Evolutionary conservation across 2,888 invertebrate genomes (phyloP), one percentile per base, ranked within the genome.

Genomic region (Athalia circularis): DNA sequence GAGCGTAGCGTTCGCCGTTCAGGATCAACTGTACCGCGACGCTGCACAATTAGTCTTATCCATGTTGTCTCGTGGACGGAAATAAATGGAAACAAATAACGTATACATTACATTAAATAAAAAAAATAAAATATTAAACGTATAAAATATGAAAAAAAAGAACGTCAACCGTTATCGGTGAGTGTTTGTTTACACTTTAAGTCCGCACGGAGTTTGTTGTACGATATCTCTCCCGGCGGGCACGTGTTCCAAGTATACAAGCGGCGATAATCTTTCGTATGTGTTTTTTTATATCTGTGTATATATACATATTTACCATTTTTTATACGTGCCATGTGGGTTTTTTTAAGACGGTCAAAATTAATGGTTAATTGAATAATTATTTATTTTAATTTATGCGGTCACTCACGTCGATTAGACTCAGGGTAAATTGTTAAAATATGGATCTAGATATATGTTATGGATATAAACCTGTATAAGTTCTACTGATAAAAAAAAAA

Each of bases 331-430:
- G 29, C 29, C 59, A 47, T 47, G 59, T 59, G 72, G 43, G 43
- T 57, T 47, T 47, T 43, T n/a, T 47, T 11, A 59, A 57, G 64
- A 8, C 9, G 3, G 11, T n/a, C 47, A 59, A 43, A 72, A 72
- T 72, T 72, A 72, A 72, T 59, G 72, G 59, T 13, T 59, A 72
- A 72, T 72, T n/a, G 59, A 72, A 72, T 59, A 72, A 72, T 72
- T 45, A 59, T 29, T 29, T 29, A 29, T 29, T 29, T 2, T 29
- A 29, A 29, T 29, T 29, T 29, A 29, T 29, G 2, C 29, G 1
- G 29, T 29, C 29, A 29, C 29, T 29, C 29, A 29, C 29, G 0
- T 29, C 29, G 29, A 29, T 29, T 29, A 29, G 29, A 2, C 29
- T 29, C 29, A 29, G 29, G 1, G 29, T 0, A 29, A 29, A 29